phyloP scores from a whole-genome alignment of 2,888 invertebrate species.

The Crioceris asparagi region DNA sequence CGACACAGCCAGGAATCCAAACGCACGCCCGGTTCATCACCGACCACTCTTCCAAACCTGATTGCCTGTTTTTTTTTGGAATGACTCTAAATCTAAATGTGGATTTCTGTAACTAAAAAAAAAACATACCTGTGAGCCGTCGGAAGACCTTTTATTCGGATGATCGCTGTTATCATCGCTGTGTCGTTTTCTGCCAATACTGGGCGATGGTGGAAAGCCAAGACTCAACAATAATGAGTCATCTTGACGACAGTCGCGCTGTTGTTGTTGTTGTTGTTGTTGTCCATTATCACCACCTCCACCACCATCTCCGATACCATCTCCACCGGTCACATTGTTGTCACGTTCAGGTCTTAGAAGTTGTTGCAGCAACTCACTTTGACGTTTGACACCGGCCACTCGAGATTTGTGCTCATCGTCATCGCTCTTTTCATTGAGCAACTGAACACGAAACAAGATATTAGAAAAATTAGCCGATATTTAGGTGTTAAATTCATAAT shows the following conservation, averaged over 20 bases:
- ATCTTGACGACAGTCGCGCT: no score
- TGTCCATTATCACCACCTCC: conserved; percentile 34
- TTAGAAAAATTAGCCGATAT: no score
- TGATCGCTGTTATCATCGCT: conserved; percentile 51
- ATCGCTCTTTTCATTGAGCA: conserved; percentile 73
- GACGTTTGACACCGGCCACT: conserved; percentile 45
- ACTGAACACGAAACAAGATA: conserved; percentile 39
- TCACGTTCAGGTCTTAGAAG: conserved; percentile 40
- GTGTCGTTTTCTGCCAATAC: conserved; percentile 48
- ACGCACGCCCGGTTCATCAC: no score
- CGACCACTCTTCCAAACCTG: no score
- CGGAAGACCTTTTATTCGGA: conserved; percentile 37
- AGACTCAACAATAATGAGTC: conserved; percentile 44
- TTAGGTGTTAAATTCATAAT: no score
- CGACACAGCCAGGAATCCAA: no score
- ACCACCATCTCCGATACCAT: conserved; percentile 36
- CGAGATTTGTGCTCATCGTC: conserved; percentile 66
- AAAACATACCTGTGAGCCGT: conserved; percentile 29
- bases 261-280: conserved; percentile 16
- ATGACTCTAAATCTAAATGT: no score
- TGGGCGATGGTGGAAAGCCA: conserved; percentile 49
- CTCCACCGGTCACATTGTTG: conserved; percentile 37
- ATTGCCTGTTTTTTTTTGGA: no score
- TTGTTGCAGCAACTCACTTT: conserved; percentile 51
- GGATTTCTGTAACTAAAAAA: no score